Conservation (phyloP, 2,888 invertebrate genomes). For the Cryptocephalus moraei region DNA sequence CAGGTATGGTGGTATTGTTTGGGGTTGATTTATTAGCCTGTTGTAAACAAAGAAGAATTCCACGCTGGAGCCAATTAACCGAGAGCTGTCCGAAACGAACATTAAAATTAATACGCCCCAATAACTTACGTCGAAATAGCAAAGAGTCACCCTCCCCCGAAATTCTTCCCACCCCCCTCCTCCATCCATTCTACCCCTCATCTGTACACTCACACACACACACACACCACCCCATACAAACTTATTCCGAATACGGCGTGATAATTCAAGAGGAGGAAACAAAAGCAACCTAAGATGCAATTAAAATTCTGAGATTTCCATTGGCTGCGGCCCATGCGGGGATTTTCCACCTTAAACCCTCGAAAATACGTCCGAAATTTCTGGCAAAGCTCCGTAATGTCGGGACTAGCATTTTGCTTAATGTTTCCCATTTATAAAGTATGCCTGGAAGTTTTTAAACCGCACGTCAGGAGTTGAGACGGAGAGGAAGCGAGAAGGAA, state of each 20-base stretch:
- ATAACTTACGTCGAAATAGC: constrained; percentile 5
- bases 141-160: constrained; percentile 6
- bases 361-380: constrained; percentile 25
- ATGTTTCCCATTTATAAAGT: constrained; percentile 33
- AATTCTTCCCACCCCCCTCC: neutral
- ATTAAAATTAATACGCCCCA: constrained; percentile 3
- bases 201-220: constrained; percentile 4
- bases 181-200: neutral
- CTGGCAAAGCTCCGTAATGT: constrained; percentile 20
- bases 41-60: neutral
- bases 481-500: neutral
- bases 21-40: too few species aligned
- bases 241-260: constrained; percentile 19
- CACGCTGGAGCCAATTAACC: neutral
- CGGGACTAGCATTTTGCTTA: constrained; percentile 31
- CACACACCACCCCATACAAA: constrained; percentile 14
- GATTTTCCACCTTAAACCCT: constrained; percentile 22
- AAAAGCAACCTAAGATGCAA: constrained; percentile 41
- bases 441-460: constrained; percentile 19
- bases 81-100: neutral
- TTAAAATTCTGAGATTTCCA: constrained; percentile 40
- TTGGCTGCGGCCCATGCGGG: constrained; percentile 25
- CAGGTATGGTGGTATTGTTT: too few species aligned
- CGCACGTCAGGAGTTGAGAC: constrained; percentile 19
- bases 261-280: constrained; percentile 37